phyloP scores from a whole-genome alignment of 2,797 vertebrate species.

The Arnoldichthys spilopterus region DNA sequence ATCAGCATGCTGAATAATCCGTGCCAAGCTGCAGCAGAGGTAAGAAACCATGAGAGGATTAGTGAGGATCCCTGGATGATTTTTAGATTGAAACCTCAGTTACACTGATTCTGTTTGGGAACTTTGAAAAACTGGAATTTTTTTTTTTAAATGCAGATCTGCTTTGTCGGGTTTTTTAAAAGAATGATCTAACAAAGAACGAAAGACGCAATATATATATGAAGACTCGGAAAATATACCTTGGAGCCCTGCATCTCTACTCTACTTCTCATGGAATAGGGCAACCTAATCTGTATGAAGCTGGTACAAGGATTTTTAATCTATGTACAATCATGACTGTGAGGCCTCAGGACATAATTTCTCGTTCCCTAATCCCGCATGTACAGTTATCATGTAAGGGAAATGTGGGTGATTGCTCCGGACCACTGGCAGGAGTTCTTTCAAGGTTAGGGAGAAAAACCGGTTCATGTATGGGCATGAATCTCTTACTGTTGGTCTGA shows the following conservation, averaged over 20 bases:
- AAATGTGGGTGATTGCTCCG: conserved; percentile 43
- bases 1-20: conserved; percentile 66
- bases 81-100: conserved; percentile 54
- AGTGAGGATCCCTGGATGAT: conserved; percentile 62
- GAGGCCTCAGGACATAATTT: conserved; percentile 57
- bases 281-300: conserved; percentile 70
- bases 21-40: conserved; percentile 44
- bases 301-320: conserved; percentile 72
- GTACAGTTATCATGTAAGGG: conserved; percentile 39
- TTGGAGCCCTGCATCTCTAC: conserved; percentile 45
- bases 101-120: conserved; percentile 12
- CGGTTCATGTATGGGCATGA: neutral
- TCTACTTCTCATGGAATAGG: conserved; percentile 25
- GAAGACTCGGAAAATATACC: conserved; percentile 4
- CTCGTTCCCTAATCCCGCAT: conserved; percentile 69
- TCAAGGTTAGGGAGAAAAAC: conserved; percentile 38
- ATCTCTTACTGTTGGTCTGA: neutral
- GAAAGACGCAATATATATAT: neutral
- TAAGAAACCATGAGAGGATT: conserved; percentile 72
- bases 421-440: conserved; percentile 23
- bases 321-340: conserved; percentile 59
- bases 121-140: conserved; percentile 9
- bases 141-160: neutral
- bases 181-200: neutral
- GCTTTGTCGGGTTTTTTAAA: neutral